Base-by-base conservation (phyloP, 2,113 vertebrate genomes). In the Percina caprodes region DNA sequence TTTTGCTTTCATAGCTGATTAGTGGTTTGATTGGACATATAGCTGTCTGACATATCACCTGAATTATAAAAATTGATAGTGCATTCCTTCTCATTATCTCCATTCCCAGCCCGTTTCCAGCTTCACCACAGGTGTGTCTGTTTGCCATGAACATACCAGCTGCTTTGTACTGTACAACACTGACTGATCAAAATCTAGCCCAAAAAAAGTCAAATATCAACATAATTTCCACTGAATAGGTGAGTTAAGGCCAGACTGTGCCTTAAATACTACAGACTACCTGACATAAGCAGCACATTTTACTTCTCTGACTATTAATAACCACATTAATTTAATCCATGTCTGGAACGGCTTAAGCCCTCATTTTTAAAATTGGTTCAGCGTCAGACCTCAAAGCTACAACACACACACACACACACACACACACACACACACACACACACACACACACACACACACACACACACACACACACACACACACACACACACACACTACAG, bases 251-350 rank as follows among this genome's bases (percentile, higher is more conserved):
- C 26, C n/a, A 5, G 35, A 70, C 33, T 24, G 19, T 67, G 10
- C 11, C 5, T 24, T 24, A 24, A 56, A 24, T 23, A 4, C 33
- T 0, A 42, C 61, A 39, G 6, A 13, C 24, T 16, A 21, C 55
- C 69, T 56, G 60, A 56, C 26, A 59, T 12, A 16, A 60, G 46
- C 18, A 18, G 52, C 33, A 46, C 13, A 1, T 54, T 52, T 76
- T 5, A n/a, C 9, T 55, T 33, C 61, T 58, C 24, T 3, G 2
- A 42, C 24, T 79, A 56, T 71, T 71, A 35, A 79, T 71, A 55
- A 46, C 35, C 49, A 46, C 54, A 45, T 21, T 69, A 52, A 52
- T 54, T 45, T 55, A 55, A 75, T 75, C 49, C 60, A 0, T 4
- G 24, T 24, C 39, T 59, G 23, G n/a, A 54, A 65, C 35, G 21